phyloP scores from a whole-genome alignment of 2,888 invertebrate species.

The Pasiphila rectangulata region DNA sequence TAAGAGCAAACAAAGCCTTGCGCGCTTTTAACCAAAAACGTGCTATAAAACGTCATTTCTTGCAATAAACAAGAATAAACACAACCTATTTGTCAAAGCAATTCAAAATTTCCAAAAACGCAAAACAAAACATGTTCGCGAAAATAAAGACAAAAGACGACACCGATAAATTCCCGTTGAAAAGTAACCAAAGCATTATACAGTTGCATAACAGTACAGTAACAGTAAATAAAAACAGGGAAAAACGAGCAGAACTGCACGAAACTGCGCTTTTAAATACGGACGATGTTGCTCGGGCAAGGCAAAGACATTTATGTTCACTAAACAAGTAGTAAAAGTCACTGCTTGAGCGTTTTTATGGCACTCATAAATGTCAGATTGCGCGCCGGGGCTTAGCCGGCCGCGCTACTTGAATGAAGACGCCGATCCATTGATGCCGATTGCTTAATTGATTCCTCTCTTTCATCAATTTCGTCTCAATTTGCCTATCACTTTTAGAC shows the following conservation, averaged over 20 bases:
- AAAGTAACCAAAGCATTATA: constrained; percentile 79
- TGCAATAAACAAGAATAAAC: constrained; percentile 25
- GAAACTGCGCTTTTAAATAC: constrained; percentile 81
- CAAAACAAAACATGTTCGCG: constrained; percentile 65
- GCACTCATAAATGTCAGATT: constrained; percentile 82
- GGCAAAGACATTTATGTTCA: constrained; percentile 82
- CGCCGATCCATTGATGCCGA: constrained; percentile 31
- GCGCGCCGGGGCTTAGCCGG: constrained; percentile 72
- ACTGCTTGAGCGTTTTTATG: constrained; percentile 82
- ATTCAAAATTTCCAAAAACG: constrained; percentile 52
- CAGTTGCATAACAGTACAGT: constrained; percentile 80
- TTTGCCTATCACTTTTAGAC: no score
- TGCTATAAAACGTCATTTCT: constrained; percentile 11
- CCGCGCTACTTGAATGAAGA: constrained; percentile 51
- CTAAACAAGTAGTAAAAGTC: constrained; percentile 83
- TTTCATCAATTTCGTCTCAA: constrained; percentile 50
- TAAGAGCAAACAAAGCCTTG: background rate
- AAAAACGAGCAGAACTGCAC: constrained; percentile 74
- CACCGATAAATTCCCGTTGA: constrained; percentile 72
- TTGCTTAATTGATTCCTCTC: constrained; percentile 65
- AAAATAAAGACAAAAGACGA: constrained; percentile 76
- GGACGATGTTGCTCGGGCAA: constrained; percentile 77
- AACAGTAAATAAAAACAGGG: constrained; percentile 77
- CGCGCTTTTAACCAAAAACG: constrained; percentile 12
- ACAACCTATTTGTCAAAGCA: constrained; percentile 42